phyloP scores from a whole-genome alignment of 2,888 invertebrate species.

The Cabera pusaria region DNA sequence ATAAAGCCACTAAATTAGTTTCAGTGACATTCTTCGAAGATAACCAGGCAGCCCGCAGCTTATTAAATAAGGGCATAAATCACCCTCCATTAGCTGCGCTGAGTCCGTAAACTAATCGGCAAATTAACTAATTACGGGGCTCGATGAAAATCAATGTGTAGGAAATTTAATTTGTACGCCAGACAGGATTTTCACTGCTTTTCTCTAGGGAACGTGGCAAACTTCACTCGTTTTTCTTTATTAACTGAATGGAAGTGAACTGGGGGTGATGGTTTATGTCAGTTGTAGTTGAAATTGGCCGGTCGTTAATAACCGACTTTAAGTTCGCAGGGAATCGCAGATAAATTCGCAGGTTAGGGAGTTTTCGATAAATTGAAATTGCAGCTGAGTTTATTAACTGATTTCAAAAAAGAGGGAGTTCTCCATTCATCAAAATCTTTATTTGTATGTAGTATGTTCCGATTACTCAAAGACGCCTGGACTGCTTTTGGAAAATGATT shows the following conservation, averaged over 20 bases:
- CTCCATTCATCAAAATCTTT: too few relatives aligned
- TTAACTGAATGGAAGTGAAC: conserved; percentile 42
- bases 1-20: too few relatives aligned
- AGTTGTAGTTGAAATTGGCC: conserved; percentile 32
- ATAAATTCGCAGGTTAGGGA: conserved; percentile 14
- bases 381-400: not conserved
- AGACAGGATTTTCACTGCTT: conserved; percentile 56
- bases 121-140: conserved; percentile 71
- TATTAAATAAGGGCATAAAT: conserved; percentile 60
- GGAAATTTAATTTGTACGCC: conserved; percentile 68
- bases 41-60: conserved; percentile 26
- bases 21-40: too few relatives aligned
- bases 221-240: conserved; percentile 52
- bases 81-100: conserved; percentile 55
- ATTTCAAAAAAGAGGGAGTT: too few relatives aligned
- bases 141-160: conserved; percentile 70
- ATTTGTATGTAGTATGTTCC: too few relatives aligned
- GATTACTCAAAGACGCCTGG: too few relatives aligned
- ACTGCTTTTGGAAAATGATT: too few relatives aligned
- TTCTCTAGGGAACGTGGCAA: conserved; percentile 41
- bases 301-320: conserved; percentile 19
- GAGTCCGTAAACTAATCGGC: conserved; percentile 68
- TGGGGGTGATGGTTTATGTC: conserved; percentile 45
- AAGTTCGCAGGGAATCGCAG: conserved; percentile 23
- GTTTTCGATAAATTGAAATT: conserved; percentile 8